Evolutionary conservation across 2,888 invertebrate species (phyloP), one percentile per base, ranked within the genome.

Genomic region (Agrilus cyanescens): DNA sequence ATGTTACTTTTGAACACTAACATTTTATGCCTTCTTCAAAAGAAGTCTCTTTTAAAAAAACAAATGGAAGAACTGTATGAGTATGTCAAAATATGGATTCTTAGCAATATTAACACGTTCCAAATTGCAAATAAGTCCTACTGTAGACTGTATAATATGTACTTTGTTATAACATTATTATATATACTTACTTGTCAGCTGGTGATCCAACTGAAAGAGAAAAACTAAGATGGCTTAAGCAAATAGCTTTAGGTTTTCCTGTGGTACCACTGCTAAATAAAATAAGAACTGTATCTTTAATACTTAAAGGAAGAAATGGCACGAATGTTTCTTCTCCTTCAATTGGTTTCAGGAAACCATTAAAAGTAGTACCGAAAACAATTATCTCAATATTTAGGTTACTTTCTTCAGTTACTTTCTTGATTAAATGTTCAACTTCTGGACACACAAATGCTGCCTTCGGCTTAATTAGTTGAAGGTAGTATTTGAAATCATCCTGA

Each of bases 241-340:
- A 51, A 12, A 56, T 53, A 8, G 53, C 56, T 47, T 56, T 56
- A 1, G 57, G 49, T 13, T 51, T 33, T 1, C 55, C 57, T 12
- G 55, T 53, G 3, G 57, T 53, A 16, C 56, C 56, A 40, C 56
- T 56, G 38, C 56, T 56, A 38, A 54, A 56, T 14, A 55, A 37
- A 40, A 56, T 51, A 2, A 53, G 12, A 4, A 45, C 46, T 3
- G 51, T 53, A 7, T 53, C 50, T 3, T 37, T 25, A 16, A 46
- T 18, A 37, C 45, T 46, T 12, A 43, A 37, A 4, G 39, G 32
- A 32, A 31, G 40, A 4, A 37, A 33, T 2, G 53, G 53, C 12
- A 37, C 25, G 43, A 54, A 56, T 6, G 38, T 32, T 4, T 46
- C 39, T 35, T 53, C 53, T 2, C 44, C 43, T 1, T 25, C 29